Evolutionary conservation across 2,113 vertebrate species (phyloP).

Genomic region (Toxotes chatareus): DNA sequence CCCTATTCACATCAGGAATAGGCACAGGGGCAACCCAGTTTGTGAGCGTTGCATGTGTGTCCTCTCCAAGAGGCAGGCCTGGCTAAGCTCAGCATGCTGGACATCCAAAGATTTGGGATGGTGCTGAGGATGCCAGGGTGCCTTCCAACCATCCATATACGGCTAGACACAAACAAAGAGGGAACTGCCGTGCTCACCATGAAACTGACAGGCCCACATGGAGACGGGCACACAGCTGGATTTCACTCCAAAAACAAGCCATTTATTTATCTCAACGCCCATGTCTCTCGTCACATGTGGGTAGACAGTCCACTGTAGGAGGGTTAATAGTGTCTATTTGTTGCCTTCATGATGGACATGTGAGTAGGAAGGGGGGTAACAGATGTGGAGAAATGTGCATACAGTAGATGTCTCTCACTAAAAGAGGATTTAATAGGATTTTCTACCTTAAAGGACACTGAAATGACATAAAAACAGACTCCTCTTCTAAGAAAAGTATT

Average conservation of each 20-base stretch:
- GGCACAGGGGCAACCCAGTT: constrained; percentile 13
- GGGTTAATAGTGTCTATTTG: constrained; percentile 4
- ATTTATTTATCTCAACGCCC: constrained; percentile 51
- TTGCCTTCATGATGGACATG: constrained; percentile 16
- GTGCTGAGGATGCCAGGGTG: constrained; percentile 40
- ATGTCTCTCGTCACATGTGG: constrained; percentile 23
- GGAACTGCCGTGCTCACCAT: constrained; percentile 37
- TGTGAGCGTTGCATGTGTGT: constrained; percentile 27
- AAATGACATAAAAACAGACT: background rate
- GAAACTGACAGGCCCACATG: constrained; percentile 60
- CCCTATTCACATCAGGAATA: constrained; percentile 42
- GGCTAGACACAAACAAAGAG: constrained; percentile 17
- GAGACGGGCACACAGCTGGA: constrained; percentile 50
- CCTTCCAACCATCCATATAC: constrained; percentile 52
- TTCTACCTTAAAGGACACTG: background rate
- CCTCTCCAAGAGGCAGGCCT: constrained; percentile 37
- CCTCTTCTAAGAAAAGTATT: background rate
- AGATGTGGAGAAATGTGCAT: constrained; percentile 5
- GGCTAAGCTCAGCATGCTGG: constrained; percentile 57
- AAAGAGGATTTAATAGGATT: constrained; percentile 15
- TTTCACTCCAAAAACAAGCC: constrained; percentile 43
- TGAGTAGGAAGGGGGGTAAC: constrained; percentile 17
- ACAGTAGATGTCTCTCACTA: background rate
- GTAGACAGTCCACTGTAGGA: constrained; percentile 22
- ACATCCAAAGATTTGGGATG: constrained; percentile 42